phyloP scores from a whole-genome alignment of 53 echinoderm and acorn worm genomes.

The Luidia sarsii region DNA sequence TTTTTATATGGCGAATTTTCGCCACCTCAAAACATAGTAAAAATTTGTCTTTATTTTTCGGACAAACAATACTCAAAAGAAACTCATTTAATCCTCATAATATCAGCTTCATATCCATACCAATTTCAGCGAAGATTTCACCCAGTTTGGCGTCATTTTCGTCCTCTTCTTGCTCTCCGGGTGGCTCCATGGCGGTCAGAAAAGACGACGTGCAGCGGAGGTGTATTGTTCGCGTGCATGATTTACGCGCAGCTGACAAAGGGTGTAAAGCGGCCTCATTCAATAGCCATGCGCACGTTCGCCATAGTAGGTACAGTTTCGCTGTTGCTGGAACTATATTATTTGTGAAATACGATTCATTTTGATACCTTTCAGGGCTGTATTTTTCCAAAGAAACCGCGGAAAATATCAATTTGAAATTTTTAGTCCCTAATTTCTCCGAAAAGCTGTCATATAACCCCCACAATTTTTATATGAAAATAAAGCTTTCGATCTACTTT shows the following conservation, averaged over 20 bases:
- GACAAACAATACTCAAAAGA: not conserved
- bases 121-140: constrained; percentile 49
- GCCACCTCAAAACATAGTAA: not conserved
- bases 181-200: not conserved
- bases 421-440: not conserved
- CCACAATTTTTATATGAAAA: not conserved
- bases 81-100: not conserved
- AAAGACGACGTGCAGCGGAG: not conserved
- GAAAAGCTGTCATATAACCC: not conserved
- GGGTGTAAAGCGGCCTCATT: not conserved
- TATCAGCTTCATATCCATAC: constrained; percentile 45
- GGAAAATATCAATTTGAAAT: not conserved
- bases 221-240: not conserved
- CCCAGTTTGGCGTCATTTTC: constrained; percentile 24
- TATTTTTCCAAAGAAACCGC: not conserved
- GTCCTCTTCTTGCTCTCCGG: not conserved
- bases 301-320: not conserved
- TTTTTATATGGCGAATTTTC: not conserved
- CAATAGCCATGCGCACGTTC: constrained; percentile 19
- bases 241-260: not conserved
- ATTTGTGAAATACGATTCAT: constrained; percentile 12
- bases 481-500: constrained; percentile 22
- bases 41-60: not conserved
- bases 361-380: constrained; percentile 1
- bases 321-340: constrained; percentile 13